Evolutionary conservation across 2,113 vertebrate species (phyloP).

Genomic region (Ahaetulla prasina): DNA sequence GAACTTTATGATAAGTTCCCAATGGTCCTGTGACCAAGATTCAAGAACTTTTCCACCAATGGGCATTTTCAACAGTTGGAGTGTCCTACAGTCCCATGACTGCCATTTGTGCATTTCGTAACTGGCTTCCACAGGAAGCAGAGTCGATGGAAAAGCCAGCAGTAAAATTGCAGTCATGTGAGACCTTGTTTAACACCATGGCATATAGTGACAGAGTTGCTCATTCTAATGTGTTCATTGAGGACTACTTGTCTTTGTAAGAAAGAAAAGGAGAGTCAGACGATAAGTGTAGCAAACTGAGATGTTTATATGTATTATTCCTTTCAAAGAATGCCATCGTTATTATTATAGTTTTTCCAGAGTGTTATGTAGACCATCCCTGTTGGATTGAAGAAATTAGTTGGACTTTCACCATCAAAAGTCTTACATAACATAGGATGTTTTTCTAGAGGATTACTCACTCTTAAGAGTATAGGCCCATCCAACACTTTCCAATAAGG

Average conservation of each 20-base stretch:
- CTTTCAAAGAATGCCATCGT: not conserved
- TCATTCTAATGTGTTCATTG: not conserved
- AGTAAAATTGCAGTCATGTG: not conserved
- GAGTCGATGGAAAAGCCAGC: not conserved
- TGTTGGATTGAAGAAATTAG: not conserved
- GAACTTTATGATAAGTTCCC: not conserved
- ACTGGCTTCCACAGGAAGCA: not conserved
- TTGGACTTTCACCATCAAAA: not conserved
- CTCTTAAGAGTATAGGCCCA: not conserved
- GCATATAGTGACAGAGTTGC: not conserved
- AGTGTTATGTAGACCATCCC: not conserved
- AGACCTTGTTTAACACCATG: not conserved
- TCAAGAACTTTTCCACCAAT: not conserved
- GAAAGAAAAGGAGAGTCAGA: not conserved
- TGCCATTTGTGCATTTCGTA: not conserved
- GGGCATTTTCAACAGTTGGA: not conserved
- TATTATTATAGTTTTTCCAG: not conserved
- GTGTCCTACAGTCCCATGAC: not conserved
- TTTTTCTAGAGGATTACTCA: not conserved
- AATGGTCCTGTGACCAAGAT: not conserved
- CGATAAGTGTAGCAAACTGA: not conserved
- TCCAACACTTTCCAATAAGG: not conserved
- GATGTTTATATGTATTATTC: not conserved
- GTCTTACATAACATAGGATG: not conserved
- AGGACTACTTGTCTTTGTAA: not conserved